Conservation (phyloP, 1,140 invertebrate genomes). For the Coptotermes formosanus region DNA sequence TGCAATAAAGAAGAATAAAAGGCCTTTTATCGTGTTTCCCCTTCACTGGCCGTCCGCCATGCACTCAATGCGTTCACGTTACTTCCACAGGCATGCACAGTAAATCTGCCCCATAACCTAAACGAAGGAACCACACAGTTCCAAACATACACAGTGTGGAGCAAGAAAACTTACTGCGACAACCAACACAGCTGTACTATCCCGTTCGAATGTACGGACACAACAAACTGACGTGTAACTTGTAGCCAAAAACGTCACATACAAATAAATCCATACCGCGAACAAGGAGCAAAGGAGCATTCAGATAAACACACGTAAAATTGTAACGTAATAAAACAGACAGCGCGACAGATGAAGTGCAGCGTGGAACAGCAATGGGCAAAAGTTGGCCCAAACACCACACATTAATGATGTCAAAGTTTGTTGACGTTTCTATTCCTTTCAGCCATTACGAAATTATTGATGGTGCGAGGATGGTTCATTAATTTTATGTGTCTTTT, state of each 20-base stretch:
- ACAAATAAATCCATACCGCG: background rate
- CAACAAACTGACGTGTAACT: background rate
- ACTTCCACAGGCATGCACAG: background rate
- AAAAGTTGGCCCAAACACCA: background rate
- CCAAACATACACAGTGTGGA: background rate
- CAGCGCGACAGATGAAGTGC: background rate
- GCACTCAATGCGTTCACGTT: too few relatives aligned
- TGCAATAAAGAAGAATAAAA: background rate
- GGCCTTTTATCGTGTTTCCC: background rate
- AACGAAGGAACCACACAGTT: background rate
- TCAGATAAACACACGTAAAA: background rate
- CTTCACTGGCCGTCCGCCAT: background rate
- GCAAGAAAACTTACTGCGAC: background rate
- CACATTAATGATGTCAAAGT: slow-evolving; percentile 1
- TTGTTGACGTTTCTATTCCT: background rate
- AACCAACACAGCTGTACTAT: background rate
- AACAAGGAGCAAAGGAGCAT: background rate
- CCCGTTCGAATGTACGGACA: background rate
- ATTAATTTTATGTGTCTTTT: slow-evolving; percentile 18
- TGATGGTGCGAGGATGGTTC: slow-evolving; percentile 9
- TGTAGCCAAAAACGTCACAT: background rate
- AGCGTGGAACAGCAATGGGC: background rate
- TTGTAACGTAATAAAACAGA: background rate
- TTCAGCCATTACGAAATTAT: slow-evolving; percentile 10
- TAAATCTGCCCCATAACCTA: background rate